Conservation (phyloP, 1,140 invertebrate genomes). For the Drosophila albomicans region DNA sequence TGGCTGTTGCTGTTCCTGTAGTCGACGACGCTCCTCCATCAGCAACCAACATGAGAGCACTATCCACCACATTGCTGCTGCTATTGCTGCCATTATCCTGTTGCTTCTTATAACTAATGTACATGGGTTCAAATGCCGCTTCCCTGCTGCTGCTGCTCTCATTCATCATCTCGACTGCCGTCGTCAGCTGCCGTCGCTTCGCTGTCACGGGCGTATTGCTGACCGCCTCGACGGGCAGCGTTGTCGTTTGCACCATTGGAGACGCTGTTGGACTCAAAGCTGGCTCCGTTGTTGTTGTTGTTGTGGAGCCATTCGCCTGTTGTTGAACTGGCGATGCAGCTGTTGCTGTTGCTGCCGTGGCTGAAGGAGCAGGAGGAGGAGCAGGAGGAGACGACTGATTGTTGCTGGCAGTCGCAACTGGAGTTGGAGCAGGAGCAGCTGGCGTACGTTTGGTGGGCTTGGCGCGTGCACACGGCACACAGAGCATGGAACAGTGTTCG, state of each 20-base stretch:
- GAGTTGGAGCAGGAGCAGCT: background rate
- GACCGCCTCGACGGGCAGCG: conserved; percentile 5
- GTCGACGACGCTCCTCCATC: conserved; percentile 1
- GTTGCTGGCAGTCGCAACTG: background rate
- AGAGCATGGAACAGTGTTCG: conserved; percentile 79
- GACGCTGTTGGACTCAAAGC: conserved; percentile 14
- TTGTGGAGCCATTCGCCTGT: conserved; percentile 16
- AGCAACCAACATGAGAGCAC: conserved; percentile 55
- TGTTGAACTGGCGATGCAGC: conserved; percentile 25
- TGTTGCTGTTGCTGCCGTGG: conserved; percentile 9
- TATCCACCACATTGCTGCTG: conserved; percentile 14
- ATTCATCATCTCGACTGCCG: background rate
- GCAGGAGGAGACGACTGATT: background rate
- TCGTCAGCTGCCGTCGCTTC: conserved; percentile 7
- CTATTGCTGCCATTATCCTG: too few relatives aligned
- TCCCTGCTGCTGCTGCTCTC: background rate
- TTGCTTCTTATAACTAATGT: background rate
- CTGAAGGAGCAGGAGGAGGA: background rate
- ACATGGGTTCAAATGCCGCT: too few relatives aligned
- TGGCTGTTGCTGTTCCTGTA: conserved; percentile 20
- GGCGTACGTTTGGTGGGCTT: conserved; percentile 62
- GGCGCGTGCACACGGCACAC: conserved; percentile 72
- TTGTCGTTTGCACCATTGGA: background rate
- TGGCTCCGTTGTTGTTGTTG: background rate
- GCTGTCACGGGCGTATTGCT: background rate